These are phyloP conservation scores for Daktulosphaira vitifoliae DNA, from an alignment of 1,140 invertebrate species.

Conservation along the genomic window DNA sequence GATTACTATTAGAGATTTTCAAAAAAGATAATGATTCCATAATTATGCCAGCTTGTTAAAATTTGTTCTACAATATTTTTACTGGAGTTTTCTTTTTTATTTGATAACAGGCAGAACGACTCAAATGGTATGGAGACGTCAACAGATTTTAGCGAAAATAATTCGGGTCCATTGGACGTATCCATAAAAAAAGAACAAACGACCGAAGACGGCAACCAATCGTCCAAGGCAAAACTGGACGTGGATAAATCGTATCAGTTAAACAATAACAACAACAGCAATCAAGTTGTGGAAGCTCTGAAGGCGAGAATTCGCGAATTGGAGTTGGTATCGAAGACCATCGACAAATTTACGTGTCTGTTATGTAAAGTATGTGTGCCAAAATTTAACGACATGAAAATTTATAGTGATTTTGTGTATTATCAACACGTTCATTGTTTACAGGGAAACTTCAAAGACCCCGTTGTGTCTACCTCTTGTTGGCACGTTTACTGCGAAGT, in stretches of 20 bases:
- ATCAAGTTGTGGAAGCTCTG: conserved; percentile 64
- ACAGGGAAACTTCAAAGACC: conserved; percentile 66
- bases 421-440: too few species aligned
- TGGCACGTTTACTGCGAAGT: conserved; percentile 94
- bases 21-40: too few species aligned
- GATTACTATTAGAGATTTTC: too few species aligned
- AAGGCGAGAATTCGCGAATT: conserved; percentile 60
- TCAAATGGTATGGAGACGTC: background rate
- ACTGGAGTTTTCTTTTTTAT: too few species aligned
- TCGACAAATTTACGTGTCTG: conserved; percentile 65
- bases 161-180: conserved; percentile 15
- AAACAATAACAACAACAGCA: conserved; percentile 42
- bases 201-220: background rate
- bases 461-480: conserved; percentile 89
- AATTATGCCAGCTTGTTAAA: too few species aligned
- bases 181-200: conserved; percentile 24
- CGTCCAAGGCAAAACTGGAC: conserved; percentile 6
- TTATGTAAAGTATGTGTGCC: conserved; percentile 67
- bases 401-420: too few species aligned
- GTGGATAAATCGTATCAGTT: conserved; percentile 15
- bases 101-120: conserved; percentile 19
- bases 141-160: background rate
- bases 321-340: conserved; percentile 47
- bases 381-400: too few species aligned
- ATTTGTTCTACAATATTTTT: too few species aligned